Evolutionary conservation across 2,113 vertebrate species (phyloP).

Genomic region (Calypte anna): DNA sequence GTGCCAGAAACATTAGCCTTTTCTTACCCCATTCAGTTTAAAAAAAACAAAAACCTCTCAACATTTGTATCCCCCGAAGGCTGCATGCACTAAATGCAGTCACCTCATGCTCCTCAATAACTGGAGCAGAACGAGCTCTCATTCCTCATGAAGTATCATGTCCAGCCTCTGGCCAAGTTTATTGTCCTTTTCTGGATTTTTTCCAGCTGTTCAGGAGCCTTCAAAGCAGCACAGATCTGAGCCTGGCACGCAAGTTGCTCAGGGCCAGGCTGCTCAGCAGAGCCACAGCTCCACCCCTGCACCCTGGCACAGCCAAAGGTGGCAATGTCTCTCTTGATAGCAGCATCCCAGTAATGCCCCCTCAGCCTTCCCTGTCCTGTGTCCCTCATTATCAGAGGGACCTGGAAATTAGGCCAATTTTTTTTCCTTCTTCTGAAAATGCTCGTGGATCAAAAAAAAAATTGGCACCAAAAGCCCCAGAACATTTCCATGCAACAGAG

Average conservation of each 20-base stretch:
- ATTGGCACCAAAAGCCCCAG: not conserved
- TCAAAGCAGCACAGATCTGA: not conserved
- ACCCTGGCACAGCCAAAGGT: not conserved
- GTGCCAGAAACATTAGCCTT: not conserved
- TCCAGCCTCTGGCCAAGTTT: not conserved
- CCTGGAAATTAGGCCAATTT: not conserved
- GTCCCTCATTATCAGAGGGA: not conserved
- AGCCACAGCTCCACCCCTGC: not conserved
- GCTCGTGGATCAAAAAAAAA: not conserved
- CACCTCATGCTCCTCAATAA: not conserved
- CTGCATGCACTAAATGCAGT: not conserved
- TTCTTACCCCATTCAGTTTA: not conserved
- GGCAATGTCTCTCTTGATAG: not conserved
- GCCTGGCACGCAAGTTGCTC: not conserved
- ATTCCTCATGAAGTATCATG: not conserved
- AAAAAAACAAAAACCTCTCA: not conserved
- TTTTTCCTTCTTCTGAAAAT: not conserved
- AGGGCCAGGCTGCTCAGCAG: not conserved
- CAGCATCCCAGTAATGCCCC: not conserved
- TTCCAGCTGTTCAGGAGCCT: not conserved
- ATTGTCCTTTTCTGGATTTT: not conserved
- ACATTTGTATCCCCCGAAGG: not conserved
- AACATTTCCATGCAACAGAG: not conserved
- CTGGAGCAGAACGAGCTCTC: not conserved
- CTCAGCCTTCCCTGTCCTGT: not conserved